These are phyloP conservation scores for Vimba vimba DNA, from an alignment of 2,113 vertebrate genomes.

Conservation along the genomic window DNA sequence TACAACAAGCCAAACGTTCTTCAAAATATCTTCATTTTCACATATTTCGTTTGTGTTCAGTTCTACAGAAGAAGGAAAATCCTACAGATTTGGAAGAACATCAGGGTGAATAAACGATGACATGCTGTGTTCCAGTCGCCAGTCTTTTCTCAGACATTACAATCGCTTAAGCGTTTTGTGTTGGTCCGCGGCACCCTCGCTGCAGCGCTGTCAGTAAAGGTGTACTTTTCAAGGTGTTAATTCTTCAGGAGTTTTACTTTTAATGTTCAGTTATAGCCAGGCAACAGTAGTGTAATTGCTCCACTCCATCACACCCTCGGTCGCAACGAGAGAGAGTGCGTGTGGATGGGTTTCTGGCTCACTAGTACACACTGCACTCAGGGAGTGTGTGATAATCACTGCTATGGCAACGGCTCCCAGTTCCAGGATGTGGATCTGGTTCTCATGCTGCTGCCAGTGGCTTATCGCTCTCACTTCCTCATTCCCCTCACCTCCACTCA, in stretches of 20 bases:
- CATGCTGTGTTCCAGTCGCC: background rate
- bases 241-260: conserved; percentile 29
- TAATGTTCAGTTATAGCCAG: conserved; percentile 33
- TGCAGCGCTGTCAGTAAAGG: background rate
- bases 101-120: background rate
- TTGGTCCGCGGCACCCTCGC: background rate
- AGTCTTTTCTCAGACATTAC: background rate
- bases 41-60: background rate
- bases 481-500: background rate
- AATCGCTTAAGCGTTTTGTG: background rate
- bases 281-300: conserved; percentile 35
- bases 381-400: conserved; percentile 34
- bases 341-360: conserved; percentile 40
- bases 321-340: background rate
- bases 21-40: background rate
- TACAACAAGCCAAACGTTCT: background rate
- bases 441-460: background rate
- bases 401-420: conserved; percentile 35
- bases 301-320: conserved; percentile 28
- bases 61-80: background rate
- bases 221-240: conserved; percentile 31
- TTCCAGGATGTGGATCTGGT: conserved; percentile 15
- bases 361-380: conserved; percentile 20
- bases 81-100: background rate
- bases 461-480: conserved; percentile 26